Percentiles rank a stretch among this genome's conserved stretches.
These are phyloP conservation scores for Hartigia nigra DNA, from an alignment of 2,888 invertebrate species.

Conservation along the genomic window DNA sequence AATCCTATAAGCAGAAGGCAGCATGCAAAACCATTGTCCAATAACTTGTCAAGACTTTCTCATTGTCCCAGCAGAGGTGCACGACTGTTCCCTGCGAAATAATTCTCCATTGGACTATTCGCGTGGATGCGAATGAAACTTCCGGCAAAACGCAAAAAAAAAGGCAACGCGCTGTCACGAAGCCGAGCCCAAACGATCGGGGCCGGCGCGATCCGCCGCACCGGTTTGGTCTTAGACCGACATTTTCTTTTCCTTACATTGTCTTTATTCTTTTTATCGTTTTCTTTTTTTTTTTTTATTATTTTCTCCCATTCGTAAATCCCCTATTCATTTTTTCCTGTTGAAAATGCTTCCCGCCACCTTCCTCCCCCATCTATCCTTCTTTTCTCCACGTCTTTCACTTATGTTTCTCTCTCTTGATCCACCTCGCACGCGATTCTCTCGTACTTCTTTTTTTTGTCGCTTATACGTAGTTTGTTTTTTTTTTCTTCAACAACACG, in stretches of 20 bases:
- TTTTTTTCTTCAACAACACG: slow-evolving; percentile 65
- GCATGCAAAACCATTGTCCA: neutral
- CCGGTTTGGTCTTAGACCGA: slow-evolving; percentile 55
- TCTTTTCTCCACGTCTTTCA: slow-evolving; percentile 11
- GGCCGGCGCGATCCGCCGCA: slow-evolving; percentile 55
- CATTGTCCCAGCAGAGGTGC: neutral
- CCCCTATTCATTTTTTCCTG: slow-evolving; percentile 11
- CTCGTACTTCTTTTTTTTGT: slow-evolving; percentile 43
- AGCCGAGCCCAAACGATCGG: neutral
- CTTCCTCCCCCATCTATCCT: slow-evolving; percentile 1
- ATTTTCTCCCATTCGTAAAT: slow-evolving; percentile 7
- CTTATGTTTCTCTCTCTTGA: neutral
- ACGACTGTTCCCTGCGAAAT: neutral
- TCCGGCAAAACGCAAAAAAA: slow-evolving; percentile 16
- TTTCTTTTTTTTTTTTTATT: slow-evolving; percentile 32
- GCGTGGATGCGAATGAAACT: neutral
- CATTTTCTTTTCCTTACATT: slow-evolving; percentile 33
- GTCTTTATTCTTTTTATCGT: slow-evolving; percentile 23
- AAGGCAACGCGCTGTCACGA: slow-evolving; percentile 6
- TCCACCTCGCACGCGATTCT: neutral
- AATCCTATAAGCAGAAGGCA: neutral
- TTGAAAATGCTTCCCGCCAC: slow-evolving; percentile 12
- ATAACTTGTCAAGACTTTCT: neutral
- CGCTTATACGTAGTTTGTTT: slow-evolving; percentile 58
- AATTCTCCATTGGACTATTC: neutral